These are phyloP conservation scores for Ligdia adustata DNA, from an alignment of 2,888 invertebrate genomes.

Conservation along the genomic window DNA sequence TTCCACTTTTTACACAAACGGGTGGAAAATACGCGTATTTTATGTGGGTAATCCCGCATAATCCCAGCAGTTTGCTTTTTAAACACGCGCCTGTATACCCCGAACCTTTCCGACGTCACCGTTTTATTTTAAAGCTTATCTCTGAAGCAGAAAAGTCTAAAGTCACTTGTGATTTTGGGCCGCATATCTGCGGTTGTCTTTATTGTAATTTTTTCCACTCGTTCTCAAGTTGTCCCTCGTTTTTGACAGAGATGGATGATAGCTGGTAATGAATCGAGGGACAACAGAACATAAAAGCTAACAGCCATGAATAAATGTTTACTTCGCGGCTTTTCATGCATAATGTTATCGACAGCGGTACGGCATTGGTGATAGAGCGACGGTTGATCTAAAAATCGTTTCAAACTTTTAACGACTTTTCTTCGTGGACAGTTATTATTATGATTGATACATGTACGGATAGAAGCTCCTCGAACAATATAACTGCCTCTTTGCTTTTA, in stretches of 20 bases:
- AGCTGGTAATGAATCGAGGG: conserved; percentile 40
- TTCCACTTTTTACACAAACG: conserved; percentile 11
- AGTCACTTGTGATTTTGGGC: conserved; percentile 3
- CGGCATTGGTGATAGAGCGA: conserved; percentile 4
- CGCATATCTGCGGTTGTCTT: conserved; percentile 11
- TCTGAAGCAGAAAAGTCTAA: background rate
- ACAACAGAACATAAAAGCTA: conserved; percentile 49
- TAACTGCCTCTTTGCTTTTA: too few relatives aligned
- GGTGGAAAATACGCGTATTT: conserved; percentile 9
- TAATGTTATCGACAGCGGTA: conserved; percentile 47
- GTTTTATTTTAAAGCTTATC: conserved; percentile 7
- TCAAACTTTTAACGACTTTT: conserved; percentile 14
- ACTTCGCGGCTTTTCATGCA: conserved; percentile 48
- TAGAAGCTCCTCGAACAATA: too few relatives aligned
- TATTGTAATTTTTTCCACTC: conserved; percentile 27
- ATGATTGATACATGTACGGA: too few relatives aligned
- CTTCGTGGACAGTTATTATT: too few relatives aligned
- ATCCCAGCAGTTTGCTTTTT: conserved; percentile 24
- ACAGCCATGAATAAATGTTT: conserved; percentile 57
- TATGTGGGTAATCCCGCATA: conserved; percentile 23
- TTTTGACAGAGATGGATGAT: conserved; percentile 55
- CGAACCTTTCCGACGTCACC: background rate
- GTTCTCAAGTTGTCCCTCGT: conserved; percentile 34
- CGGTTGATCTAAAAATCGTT: conserved; percentile 4
- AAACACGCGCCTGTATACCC: conserved; percentile 10